These are phyloP conservation scores for Drosophila monieri DNA, from an alignment of 2,888 invertebrate species.

Conservation along the genomic window DNA sequence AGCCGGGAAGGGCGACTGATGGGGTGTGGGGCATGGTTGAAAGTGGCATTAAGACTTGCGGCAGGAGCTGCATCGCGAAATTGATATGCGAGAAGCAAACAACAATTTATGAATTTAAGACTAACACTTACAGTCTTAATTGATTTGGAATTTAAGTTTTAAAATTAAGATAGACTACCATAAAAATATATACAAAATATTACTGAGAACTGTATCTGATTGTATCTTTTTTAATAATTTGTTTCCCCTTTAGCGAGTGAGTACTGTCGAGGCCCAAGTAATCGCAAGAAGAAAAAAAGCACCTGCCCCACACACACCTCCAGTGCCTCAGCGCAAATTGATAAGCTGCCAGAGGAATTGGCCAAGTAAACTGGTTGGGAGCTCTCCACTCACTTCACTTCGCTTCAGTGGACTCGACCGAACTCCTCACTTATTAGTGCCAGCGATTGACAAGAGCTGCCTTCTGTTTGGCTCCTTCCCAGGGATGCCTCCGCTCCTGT, in stretches of 20 bases:
- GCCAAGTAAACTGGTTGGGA: conserved; percentile 54
- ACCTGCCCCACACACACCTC: conserved; percentile 55
- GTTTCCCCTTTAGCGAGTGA: not conserved
- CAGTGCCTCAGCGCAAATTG: conserved; percentile 68
- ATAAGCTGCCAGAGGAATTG: conserved; percentile 63
- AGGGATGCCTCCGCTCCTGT: conserved; percentile 11
- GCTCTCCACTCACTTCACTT: not conserved
- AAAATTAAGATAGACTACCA: too few relatives aligned
- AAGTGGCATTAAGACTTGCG: conserved; percentile 40
- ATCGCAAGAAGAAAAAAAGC: conserved; percentile 36
- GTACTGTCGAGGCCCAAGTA: conserved; percentile 11
- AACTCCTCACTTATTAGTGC: conserved; percentile 61
- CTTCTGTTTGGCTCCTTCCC: conserved; percentile 45
- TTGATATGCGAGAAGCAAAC: conserved; percentile 56
- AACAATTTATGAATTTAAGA: not conserved
- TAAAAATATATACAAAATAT: too few relatives aligned
- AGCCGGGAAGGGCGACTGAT: conserved; percentile 1
- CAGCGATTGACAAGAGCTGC: conserved; percentile 62
- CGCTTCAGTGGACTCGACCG: not conserved
- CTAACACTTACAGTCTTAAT: not conserved
- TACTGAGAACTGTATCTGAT: too few relatives aligned
- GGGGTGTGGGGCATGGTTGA: not conserved
- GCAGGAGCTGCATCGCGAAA: conserved; percentile 39
- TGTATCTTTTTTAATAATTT: not conserved
- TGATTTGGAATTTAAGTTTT: not conserved